Conservation (phyloP, 2,888 invertebrate species). For the Ennomos erosarius region DNA sequence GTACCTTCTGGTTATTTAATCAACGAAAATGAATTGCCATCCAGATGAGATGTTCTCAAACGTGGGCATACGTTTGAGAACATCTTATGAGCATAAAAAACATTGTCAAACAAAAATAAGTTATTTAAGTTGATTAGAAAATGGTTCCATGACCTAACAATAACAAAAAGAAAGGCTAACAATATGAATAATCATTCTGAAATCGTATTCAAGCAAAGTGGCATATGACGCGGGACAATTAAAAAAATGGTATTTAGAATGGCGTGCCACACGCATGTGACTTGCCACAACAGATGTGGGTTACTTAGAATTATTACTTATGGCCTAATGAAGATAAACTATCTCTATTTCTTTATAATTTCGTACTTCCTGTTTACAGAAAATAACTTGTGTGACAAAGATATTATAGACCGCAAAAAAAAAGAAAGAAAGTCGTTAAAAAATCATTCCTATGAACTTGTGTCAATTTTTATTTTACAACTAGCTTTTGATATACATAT, state of each 20-base stretch:
- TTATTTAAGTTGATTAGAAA: too few relatives aligned
- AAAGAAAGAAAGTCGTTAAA: too few relatives aligned
- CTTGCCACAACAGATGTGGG: constrained; percentile 44
- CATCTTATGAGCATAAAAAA: too few relatives aligned
- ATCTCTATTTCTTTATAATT: constrained; percentile 34
- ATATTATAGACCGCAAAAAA: too few relatives aligned
- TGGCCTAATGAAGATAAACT: constrained; percentile 32
- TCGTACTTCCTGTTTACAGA: constrained; percentile 23
- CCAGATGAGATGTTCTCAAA: too few relatives aligned
- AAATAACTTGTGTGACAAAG: constrained; percentile 4
- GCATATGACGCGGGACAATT: constrained; percentile 41
- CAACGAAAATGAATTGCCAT: too few relatives aligned
- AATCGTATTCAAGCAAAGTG: constrained; percentile 36
- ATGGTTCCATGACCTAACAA: constrained; percentile 1
- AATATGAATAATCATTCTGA: constrained; percentile 31
- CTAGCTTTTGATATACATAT: too few relatives aligned
- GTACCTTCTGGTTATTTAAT: too few relatives aligned
- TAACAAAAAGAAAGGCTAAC: constrained; percentile 30
- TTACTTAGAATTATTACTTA: constrained; percentile 39
- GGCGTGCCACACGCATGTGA: constrained; percentile 59
- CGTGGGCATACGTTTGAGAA: too few relatives aligned
- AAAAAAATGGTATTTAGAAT: constrained; percentile 43
- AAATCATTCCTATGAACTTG: too few relatives aligned
- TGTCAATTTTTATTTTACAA: neutral
- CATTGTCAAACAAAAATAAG: too few relatives aligned